Evolutionary conservation across 2,797 vertebrate species (phyloP).

Genomic region (Rallus crepitans): DNA sequence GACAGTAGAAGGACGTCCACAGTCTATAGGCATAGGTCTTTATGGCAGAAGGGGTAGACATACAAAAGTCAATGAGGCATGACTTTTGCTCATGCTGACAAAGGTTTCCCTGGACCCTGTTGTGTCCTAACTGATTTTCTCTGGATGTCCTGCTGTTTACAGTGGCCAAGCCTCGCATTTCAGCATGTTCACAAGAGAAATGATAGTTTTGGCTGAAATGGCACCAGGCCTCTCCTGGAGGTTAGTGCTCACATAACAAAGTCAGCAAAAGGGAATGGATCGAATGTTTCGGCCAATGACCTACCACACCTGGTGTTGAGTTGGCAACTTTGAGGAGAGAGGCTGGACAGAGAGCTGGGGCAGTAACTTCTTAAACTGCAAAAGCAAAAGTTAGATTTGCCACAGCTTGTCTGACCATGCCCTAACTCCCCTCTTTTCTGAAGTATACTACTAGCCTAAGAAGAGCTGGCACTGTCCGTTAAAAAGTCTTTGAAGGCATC

Average conservation of each 20-base stretch:
- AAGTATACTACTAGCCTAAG: background rate
- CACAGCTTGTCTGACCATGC: conserved; percentile 20
- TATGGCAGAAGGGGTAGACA: background rate
- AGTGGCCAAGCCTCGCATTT: background rate
- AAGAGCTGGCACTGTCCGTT: background rate
- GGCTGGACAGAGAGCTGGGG: background rate
- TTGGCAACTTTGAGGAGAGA: background rate
- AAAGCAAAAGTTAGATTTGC: background rate
- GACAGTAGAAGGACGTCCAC: background rate
- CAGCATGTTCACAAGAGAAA: background rate
- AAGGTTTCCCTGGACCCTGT: background rate
- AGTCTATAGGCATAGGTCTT: background rate
- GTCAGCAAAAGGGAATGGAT: background rate
- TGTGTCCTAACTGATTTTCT: background rate
- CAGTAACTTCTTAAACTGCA: background rate
- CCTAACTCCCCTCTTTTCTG: background rate
- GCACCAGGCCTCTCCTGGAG: background rate
- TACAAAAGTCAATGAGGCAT: background rate
- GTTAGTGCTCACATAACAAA: background rate
- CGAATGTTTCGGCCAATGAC: background rate
- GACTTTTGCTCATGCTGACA: background rate
- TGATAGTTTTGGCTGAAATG: background rate
- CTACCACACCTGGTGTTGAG: background rate
- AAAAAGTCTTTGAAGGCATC: conserved; percentile 31
- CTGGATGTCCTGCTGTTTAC: background rate